Evolutionary conservation across 1,140 invertebrate genomes (phyloP), one percentile per base, ranked within the genome.

Genomic region (Mylabris phalerata): DNA sequence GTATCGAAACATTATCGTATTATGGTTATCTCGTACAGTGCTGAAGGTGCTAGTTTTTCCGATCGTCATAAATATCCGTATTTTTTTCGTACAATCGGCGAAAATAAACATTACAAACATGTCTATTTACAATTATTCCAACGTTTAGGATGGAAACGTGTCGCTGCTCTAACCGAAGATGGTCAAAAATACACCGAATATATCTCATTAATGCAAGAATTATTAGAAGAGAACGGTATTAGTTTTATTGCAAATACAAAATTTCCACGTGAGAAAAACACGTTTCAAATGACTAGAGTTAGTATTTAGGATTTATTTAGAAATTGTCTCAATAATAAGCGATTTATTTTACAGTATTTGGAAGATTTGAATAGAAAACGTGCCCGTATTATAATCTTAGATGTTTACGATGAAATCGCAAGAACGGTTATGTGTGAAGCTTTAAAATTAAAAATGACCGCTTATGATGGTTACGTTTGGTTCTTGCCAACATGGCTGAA

Each of bases 141-240:
- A 60, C 57, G 70, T n/a, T 72, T 90, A 13, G 77, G 77, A 1
- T 92, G 89, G 89, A 79, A 74, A 48, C 75, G 85, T 55, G 79
- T 92, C 0, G 88, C 88, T 0, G 81, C 88, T 1, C 64, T 93
- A 13, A 88, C 88, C 0, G 87, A 90, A 72, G 87, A 88, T 64
- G 87, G 86, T 9, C 86, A 90, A 64, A 89, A 89, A 69, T 89
- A 90, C 55, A 86, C 87, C 0, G 88, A 91, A 60, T 92, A 91
- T 63, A 82, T 92, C 59, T 82, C 84, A 0, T 77, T 82, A 26
- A 80, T 91, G 72, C 84, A 89, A 64, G 82, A 84, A 58, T 58
- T 80, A 27, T 68, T 89, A 1, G 78, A 82, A 50, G 70, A 77
- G 24, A 77, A 86, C 60, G 79, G 79, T 9, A 85, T 90, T 60